Percentiles rank a stretch among this genome's conserved stretches.
phyloP scores from a whole-genome alignment of 2,797 vertebrate genomes.

The Lepus townsendii region DNA sequence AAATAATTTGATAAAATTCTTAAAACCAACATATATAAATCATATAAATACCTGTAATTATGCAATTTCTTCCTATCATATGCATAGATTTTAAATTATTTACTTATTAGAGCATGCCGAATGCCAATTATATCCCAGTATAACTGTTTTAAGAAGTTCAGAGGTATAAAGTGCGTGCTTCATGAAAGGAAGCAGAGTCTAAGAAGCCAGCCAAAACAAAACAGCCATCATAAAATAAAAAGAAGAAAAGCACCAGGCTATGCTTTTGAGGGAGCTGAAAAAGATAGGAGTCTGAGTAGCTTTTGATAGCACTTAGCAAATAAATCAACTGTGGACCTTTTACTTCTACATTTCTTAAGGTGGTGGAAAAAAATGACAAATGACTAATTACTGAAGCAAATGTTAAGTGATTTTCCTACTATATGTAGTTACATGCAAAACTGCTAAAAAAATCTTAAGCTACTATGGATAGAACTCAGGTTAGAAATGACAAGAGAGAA shows the following conservation, averaged over 20 bases:
- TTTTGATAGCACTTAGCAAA: neutral
- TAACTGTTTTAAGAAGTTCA: neutral
- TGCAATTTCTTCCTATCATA: neutral
- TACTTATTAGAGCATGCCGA: neutral
- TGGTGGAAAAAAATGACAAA: neutral
- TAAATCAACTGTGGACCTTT: neutral
- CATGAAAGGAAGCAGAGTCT: neutral
- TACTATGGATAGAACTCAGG: neutral
- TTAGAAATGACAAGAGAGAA: constrained; percentile 62
- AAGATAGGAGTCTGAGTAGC: neutral
- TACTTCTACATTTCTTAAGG: neutral
- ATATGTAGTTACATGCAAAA: neutral
- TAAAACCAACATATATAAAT: neutral
- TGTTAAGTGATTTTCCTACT: neutral
- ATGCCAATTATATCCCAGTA: neutral
- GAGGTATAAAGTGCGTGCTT: neutral
- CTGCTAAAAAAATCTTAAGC: constrained; percentile 53
- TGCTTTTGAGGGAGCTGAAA: neutral
- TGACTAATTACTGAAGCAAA: neutral
- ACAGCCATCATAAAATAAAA: neutral
- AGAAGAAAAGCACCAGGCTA: neutral
- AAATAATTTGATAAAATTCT: neutral
- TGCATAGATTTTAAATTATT: neutral
- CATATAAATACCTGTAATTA: neutral
- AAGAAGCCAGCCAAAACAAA: constrained; percentile 8